Percentiles rank a stretch among this genome's conserved stretches.
Evolutionary conservation across 64 coral and sea anemone genomes (phyloP).

Genomic region (Montipora sp.): DNA sequence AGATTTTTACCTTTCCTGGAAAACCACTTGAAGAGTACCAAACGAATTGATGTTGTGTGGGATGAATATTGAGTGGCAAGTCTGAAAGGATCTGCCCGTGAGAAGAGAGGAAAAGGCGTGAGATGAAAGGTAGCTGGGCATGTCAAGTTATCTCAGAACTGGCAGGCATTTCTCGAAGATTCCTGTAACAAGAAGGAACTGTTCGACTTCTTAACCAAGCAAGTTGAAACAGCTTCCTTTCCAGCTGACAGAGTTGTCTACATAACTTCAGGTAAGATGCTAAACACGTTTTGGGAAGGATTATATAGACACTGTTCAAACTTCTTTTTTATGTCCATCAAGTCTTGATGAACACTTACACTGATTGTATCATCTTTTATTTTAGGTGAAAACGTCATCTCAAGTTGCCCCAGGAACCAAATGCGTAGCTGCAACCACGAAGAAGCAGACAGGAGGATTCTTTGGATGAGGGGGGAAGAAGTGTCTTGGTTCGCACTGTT

Average conservation of each 20-base stretch:
- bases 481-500: constrained; percentile 39
- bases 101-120: constrained; percentile 43
- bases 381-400: constrained; percentile 39
- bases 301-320: background rate
- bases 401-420: background rate
- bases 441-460: constrained; percentile 43
- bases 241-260: constrained; percentile 39
- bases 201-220: constrained; percentile 8
- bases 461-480: constrained; percentile 26
- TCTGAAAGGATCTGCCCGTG: constrained; percentile 32
- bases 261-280: constrained; percentile 11
- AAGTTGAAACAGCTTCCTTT: background rate
- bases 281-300: background rate
- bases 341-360: background rate
- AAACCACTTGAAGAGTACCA: background rate
- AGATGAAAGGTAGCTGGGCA: constrained; percentile 22
- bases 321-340: background rate
- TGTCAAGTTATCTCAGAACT: constrained; percentile 59
- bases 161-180: constrained; percentile 49
- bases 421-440: constrained; percentile 56
- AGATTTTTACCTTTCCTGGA: constrained; percentile 15
- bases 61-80: constrained; percentile 14
- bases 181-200: constrained; percentile 54
- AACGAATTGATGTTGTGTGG: constrained; percentile 15
- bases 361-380: background rate